phyloP scores from a whole-genome alignment of 2,797 vertebrate species.

The Malacoctenus gilli region DNA sequence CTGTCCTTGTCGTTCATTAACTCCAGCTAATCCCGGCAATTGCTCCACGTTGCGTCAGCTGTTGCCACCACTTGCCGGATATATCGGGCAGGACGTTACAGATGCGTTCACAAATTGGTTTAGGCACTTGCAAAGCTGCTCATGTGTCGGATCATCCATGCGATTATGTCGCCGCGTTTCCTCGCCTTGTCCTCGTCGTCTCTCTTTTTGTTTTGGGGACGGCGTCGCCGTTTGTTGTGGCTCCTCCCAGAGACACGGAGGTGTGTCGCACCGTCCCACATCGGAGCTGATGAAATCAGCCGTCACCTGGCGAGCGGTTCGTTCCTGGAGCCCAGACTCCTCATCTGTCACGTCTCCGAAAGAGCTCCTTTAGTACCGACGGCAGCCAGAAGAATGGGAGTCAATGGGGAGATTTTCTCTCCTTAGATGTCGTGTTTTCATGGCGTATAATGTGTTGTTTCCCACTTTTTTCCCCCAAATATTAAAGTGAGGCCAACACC shows the following conservation, averaged over 20 bases:
- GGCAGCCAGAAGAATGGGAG: too few relatives aligned
- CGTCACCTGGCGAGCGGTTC: too few relatives aligned
- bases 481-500: too few relatives aligned
- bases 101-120: slow-evolving; percentile 43
- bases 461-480: too few relatives aligned
- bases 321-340: too few relatives aligned
- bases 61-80: slow-evolving; percentile 38
- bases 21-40: slow-evolving; percentile 38
- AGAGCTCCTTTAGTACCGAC: too few relatives aligned
- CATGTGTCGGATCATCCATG: slow-evolving; percentile 5
- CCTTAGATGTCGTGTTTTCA: too few relatives aligned
- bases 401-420: too few relatives aligned
- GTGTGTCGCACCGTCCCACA: background rate
- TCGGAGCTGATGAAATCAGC: background rate
- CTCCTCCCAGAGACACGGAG: too few relatives aligned
- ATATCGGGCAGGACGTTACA: slow-evolving; percentile 41
- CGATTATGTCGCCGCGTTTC: slow-evolving; percentile 8
- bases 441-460: too few relatives aligned
- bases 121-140: slow-evolving; percentile 22
- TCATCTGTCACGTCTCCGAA: background rate
- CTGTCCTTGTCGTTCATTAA: slow-evolving; percentile 8
- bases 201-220: background rate
- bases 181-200: background rate
- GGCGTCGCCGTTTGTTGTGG: background rate
- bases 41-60: slow-evolving; percentile 57